Percentiles rank a stretch among this genome's conserved stretches.
These are phyloP conservation scores for Ivindomyrus marchei DNA, from an alignment of 2,113 vertebrate species.

Conservation along the genomic window DNA sequence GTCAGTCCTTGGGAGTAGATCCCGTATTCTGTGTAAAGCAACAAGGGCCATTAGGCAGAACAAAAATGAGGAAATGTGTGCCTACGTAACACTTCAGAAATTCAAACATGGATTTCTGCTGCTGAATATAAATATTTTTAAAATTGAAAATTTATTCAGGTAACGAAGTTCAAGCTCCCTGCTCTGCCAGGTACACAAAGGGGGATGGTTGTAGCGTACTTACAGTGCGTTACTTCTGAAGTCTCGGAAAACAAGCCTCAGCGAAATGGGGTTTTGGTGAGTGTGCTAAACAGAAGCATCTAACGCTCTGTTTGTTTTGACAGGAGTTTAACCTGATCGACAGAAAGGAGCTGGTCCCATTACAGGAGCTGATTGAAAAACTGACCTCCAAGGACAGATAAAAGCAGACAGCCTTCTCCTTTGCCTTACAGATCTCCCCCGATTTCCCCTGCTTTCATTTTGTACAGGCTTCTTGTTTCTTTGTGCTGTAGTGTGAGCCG, in stretches of 20 bases:
- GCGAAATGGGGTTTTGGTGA: not conserved
- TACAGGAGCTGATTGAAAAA: slow-evolving; percentile 95
- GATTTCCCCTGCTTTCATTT: slow-evolving; percentile 1
- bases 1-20: not conserved
- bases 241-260: not conserved
- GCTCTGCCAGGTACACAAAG: not conserved
- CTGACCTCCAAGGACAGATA: slow-evolving; percentile 96
- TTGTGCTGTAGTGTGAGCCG: slow-evolving; percentile 19
- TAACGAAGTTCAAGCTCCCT: not conserved
- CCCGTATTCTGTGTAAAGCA: not conserved
- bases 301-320: not conserved
- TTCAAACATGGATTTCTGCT: not conserved
- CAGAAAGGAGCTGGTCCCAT: slow-evolving; percentile 86
- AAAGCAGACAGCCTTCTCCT: slow-evolving; percentile 24
- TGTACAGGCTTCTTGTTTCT: slow-evolving; percentile 21
- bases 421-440: not conserved
- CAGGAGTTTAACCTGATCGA: slow-evolving; percentile 96
- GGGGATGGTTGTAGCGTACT: not conserved
- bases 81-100: not conserved
- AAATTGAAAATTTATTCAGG: not conserved
- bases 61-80: not conserved
- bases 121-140: not conserved
- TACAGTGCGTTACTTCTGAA: not conserved
- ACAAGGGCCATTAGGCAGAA: not conserved
- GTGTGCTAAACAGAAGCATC: not conserved